A percentile compares a stretch with the other conserved stretches of the same genome.
phyloP scores from a whole-genome alignment of 2,888 invertebrate species.

The Pherbina coryleti region DNA sequence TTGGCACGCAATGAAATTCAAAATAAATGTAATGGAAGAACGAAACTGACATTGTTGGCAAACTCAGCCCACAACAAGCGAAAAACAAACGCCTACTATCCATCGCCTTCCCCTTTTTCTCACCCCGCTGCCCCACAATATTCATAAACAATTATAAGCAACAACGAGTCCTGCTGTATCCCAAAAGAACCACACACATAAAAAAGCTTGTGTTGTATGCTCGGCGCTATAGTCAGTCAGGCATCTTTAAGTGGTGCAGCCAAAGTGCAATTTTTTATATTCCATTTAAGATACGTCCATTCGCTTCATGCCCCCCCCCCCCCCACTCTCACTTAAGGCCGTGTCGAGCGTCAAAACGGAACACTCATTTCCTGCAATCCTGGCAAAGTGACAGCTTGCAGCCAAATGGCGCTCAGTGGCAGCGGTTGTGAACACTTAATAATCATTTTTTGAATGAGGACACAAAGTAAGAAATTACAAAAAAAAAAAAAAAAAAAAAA shows the following conservation, averaged over 20 bases:
- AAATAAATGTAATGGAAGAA: slow-evolving; percentile 36
- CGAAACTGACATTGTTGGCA: slow-evolving; percentile 19
- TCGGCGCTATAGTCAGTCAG: too few relatives aligned
- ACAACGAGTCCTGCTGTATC: too few relatives aligned
- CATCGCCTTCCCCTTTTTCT: background rate
- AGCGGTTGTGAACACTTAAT: slow-evolving; percentile 35
- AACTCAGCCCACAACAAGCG: slow-evolving; percentile 1
- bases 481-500: background rate
- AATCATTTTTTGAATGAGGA: slow-evolving; percentile 15
- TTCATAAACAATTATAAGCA: background rate
- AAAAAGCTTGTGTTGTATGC: too few relatives aligned
- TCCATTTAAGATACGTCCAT: background rate
- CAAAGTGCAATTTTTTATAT: slow-evolving; percentile 23
- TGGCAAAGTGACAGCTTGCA: slow-evolving; percentile 48
- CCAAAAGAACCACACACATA: too few relatives aligned
- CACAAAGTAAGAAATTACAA: background rate
- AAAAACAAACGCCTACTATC: slow-evolving; percentile 8
- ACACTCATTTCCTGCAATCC: slow-evolving; percentile 53
- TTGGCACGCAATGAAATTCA: slow-evolving; percentile 34
- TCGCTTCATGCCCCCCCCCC: background rate
- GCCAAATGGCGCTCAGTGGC: slow-evolving; percentile 18
- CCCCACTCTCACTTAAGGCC: background rate
- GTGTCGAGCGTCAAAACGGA: slow-evolving; percentile 49
- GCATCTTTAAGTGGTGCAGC: background rate
- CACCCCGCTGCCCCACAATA: background rate